Conservation (phyloP, 2,888 invertebrate genomes). For the Phengaris arion region DNA sequence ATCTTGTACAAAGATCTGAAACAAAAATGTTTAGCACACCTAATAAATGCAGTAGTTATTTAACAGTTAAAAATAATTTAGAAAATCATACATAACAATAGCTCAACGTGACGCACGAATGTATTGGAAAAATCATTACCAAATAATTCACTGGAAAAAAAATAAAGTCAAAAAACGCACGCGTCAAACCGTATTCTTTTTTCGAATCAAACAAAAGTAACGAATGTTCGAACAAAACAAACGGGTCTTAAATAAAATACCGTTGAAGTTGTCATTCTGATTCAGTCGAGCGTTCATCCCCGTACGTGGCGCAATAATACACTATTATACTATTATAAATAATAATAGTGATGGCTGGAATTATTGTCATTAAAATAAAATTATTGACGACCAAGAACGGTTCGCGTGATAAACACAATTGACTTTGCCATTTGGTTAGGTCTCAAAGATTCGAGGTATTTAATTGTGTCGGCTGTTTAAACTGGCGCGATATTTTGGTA, state of each 20-base stretch:
- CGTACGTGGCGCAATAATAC: conserved; percentile 63
- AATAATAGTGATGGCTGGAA: conserved; percentile 64
- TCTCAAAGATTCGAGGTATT: conserved; percentile 68
- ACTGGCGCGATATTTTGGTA: conserved; percentile 47
- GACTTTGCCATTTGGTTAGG: conserved; percentile 73
- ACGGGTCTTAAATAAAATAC: conserved; percentile 42
- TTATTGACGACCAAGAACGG: conserved; percentile 69
- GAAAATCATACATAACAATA: background rate
- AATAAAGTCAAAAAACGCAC: conserved; percentile 33
- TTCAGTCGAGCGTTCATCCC: conserved; percentile 73
- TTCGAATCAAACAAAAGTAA: conserved; percentile 41
- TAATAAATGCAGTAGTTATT: background rate
- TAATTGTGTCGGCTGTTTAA: conserved; percentile 68
- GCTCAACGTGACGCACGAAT: background rate
- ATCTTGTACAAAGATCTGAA: no score
- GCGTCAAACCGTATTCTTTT: conserved; percentile 39
- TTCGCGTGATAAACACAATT: conserved; percentile 73
- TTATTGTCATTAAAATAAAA: conserved; percentile 67
- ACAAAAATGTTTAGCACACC: background rate
- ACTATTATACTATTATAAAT: conserved; percentile 66
- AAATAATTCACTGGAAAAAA: conserved; percentile 23
- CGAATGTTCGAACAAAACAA: conserved; percentile 42
- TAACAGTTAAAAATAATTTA: background rate
- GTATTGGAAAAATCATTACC: background rate
- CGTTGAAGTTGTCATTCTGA: conserved; percentile 65